Evolutionary conservation across 2,113 vertebrate genomes (phyloP).

Genomic region (Catharus fuscescens): DNA sequence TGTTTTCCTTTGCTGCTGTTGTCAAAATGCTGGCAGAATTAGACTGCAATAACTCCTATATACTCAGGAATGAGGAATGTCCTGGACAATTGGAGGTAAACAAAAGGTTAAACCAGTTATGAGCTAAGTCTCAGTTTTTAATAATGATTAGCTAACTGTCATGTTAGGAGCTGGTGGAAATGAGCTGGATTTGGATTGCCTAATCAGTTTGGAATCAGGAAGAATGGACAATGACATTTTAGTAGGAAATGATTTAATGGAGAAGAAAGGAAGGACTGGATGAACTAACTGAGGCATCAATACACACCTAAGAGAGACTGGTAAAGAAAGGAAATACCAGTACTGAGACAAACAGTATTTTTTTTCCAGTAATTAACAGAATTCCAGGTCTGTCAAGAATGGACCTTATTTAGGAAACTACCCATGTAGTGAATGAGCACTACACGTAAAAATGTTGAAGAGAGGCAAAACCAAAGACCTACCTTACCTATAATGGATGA

Average conservation of each 20-base stretch:
- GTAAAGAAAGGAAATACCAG: not conserved
- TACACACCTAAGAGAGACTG: not conserved
- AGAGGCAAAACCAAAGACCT: not conserved
- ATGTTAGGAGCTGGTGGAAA: too few relatives aligned
- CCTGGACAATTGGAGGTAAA: not conserved
- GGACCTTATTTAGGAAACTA: not conserved
- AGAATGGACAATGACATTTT: not conserved
- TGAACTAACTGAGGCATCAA: not conserved
- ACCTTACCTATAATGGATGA: not conserved
- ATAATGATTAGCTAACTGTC: not conserved
- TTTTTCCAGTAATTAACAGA: not conserved
- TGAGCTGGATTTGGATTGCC: not conserved
- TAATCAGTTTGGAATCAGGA: conserved; percentile 17
- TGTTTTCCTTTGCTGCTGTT: conserved; percentile 3
- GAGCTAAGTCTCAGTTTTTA: conserved; percentile 32
- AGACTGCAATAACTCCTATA: not conserved
- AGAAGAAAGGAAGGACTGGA: conserved; percentile 26
- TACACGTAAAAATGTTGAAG: not conserved
- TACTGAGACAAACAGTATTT: not conserved
- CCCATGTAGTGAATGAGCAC: not conserved
- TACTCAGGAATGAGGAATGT: not conserved
- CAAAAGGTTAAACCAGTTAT: conserved; percentile 17
- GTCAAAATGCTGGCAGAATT: not conserved
- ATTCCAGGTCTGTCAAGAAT: not conserved
- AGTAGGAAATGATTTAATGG: conserved; percentile 67